Evolutionary conservation across 2,888 invertebrate species (phyloP), one percentile per base, ranked within the genome.

Genomic region (Drosophila melanosoma): DNA sequence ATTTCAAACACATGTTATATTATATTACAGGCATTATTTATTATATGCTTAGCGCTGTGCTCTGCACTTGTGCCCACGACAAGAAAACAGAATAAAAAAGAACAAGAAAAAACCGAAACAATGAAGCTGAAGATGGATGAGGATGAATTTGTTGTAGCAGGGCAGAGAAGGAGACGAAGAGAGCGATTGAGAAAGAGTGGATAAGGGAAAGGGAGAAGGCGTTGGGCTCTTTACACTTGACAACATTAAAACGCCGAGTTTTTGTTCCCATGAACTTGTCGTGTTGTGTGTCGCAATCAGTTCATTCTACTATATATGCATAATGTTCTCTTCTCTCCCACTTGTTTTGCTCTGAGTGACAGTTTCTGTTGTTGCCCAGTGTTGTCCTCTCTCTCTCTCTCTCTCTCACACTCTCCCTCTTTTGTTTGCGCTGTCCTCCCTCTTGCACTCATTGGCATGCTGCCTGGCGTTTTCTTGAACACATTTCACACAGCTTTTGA

Each of bases 201-300:
- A 29, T 32, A 23, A 15, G 42, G 10, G 15, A 29, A n/a, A 4
- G 8, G 2, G 40, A 26, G n/a, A 26, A 11, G 40, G 42, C 33
- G 36, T 59, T 36, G 49, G 32, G 32, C 33, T 66, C 61, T 70
- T 87, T 74, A 83, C 83, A 83, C 83, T 83, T 79, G 87, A 83
- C 84, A 87, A 76, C 69, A 57, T 49, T 56, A 71, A 70, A 75
- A 57, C 70, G 63, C 83, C 58, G 73, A 65, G 66, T 69, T 83
- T 45, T 83, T 76, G 73, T 85, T 85, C 84, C 84, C 84, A 85
- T 89, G 84, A 84, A 87, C 84, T 84, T 56, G 26, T 56, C 40
- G 56, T 76, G 72, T 68, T 66, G 62, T 85, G 65, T 79, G 65
- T 76, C 32, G 82, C 76, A 85, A 79, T 71, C 87, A 62, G 73